Evolutionary conservation across 2,113 vertebrate genomes (phyloP), one percentile per base, ranked within the genome.

Genomic region (Donacobius atricapilla): DNA sequence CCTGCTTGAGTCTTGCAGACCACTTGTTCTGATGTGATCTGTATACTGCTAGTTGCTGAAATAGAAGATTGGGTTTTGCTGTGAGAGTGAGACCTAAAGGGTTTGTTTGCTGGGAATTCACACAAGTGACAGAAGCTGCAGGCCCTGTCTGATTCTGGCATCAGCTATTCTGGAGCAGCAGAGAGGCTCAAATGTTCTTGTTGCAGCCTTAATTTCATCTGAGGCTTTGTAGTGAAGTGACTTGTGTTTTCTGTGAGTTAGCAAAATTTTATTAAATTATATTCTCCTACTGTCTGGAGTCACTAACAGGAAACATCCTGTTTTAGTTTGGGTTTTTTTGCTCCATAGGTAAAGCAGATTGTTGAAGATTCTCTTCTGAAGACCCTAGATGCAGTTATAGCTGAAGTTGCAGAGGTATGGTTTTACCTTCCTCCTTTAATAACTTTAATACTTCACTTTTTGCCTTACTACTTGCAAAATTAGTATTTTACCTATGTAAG

Each of bases 281-380:
- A 28, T 13, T 60, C 9, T 63, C 18, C 40, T 82, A 2, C 25
- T 45, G 6, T 78, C 27, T 51, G 7, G 24, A 77, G 40, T 53
- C 28, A 75, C 15, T 15, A 45, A 30, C 25, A 78, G 83, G 48
- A 80, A 86, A 39, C 25, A 37, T 80, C 22, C 51, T 19, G 79
- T 53, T 65, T 22, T 8, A 16, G 20, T 45, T 60, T 21, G 22
- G 1, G 1, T 3, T 28, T 33, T 28, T 56, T 64, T 65, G 2
- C 31, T 93, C 78, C 18, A 0, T 78, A 99, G 99, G 99, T 99
- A 73, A 99, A 99, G 85, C 98, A 98, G 73, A 98, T 99, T 0
- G 99, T 99, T n/a, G 98, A 98, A 0, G 99, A 99, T 60, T 97
- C 99, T 27, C 98, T 99, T 87, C 97, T 99, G 69, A 99, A 98